These are phyloP conservation scores for Leptonema lineaticorne DNA, from an alignment of 1,140 invertebrate genomes.

Conservation along the genomic window DNA sequence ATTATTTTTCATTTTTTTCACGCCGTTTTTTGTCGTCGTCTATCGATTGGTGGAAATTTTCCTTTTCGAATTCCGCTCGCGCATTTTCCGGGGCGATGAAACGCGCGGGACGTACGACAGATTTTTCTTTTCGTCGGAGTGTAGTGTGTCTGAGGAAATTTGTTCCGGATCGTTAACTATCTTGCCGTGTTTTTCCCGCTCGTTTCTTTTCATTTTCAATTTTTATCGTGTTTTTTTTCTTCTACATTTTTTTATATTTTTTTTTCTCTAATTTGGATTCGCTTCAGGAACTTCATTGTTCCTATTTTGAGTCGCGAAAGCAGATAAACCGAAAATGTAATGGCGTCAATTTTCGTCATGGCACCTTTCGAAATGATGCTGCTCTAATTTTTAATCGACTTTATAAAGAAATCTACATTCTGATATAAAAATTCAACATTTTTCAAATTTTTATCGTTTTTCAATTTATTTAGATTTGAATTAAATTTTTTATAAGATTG, in stretches of 20 bases:
- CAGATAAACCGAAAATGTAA: slow-evolving; percentile 29
- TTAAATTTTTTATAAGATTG: too few species aligned
- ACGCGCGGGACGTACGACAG: slow-evolving; percentile 30
- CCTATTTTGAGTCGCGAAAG: slow-evolving; percentile 31
- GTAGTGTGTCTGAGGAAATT: slow-evolving; percentile 38
- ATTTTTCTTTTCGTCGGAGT: slow-evolving; percentile 37
- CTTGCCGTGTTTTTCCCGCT: slow-evolving; percentile 30
- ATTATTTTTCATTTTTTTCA: too few species aligned
- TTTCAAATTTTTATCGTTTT: too few species aligned
- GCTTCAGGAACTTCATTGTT: slow-evolving; percentile 37
- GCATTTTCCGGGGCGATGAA: slow-evolving; percentile 25
- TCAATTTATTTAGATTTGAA: too few species aligned
- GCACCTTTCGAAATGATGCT: slow-evolving; percentile 1
- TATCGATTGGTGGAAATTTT: background rate
- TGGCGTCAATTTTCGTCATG: slow-evolving; percentile 20
- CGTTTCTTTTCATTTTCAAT: slow-evolving; percentile 42
- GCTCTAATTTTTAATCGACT: too few species aligned
- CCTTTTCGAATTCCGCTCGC: slow-evolving; percentile 30
- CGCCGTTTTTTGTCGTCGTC: too few species aligned
- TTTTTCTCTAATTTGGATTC: slow-evolving; percentile 38
- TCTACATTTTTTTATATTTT: too few species aligned
- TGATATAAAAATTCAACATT: too few species aligned
- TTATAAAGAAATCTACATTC: too few species aligned
- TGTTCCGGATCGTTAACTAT: slow-evolving; percentile 39
- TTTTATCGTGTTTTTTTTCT: too few species aligned